phyloP scores from a whole-genome alignment of 2,113 vertebrate genomes.

The Hepsetus odoe region DNA sequence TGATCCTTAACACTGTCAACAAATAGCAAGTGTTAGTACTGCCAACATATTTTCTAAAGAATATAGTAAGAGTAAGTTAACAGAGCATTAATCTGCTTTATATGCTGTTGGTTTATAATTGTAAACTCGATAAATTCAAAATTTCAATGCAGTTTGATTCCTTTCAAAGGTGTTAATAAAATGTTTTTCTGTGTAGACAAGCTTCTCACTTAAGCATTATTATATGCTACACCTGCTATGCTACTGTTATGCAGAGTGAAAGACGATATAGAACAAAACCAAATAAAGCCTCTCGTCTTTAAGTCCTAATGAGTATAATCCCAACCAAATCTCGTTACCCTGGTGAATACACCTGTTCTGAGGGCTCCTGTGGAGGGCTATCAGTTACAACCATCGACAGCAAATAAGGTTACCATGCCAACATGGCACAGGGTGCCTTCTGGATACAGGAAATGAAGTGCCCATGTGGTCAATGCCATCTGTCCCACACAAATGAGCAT shows the following conservation, averaged over 20 bases:
- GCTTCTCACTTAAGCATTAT: background rate
- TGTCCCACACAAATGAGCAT: conserved; percentile 41
- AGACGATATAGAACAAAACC: background rate
- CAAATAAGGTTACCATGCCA: conserved; percentile 41
- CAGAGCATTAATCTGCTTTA: too few species aligned
- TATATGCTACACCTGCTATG: background rate
- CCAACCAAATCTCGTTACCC: conserved; percentile 28
- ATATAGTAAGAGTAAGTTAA: too few species aligned
- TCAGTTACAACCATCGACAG: conserved; percentile 29
- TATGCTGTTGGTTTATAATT: too few species aligned
- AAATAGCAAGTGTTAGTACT: too few species aligned
- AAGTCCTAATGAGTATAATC: background rate
- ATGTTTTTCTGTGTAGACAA: background rate
- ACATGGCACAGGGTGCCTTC: conserved; percentile 26
- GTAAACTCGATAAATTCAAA: too few species aligned
- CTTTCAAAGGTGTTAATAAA: too few species aligned
- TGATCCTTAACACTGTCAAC: background rate
- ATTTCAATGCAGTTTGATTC: too few species aligned
- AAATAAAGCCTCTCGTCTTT: background rate
- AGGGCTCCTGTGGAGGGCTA: conserved; percentile 18
- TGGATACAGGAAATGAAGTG: conserved; percentile 34
- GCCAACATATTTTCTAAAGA: too few species aligned
- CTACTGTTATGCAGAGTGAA: background rate
- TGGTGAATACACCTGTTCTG: conserved; percentile 37
- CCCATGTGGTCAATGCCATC: conserved; percentile 40